Conservation (phyloP, 2,888 invertebrate genomes). For the Epicampocera succincta region DNA sequence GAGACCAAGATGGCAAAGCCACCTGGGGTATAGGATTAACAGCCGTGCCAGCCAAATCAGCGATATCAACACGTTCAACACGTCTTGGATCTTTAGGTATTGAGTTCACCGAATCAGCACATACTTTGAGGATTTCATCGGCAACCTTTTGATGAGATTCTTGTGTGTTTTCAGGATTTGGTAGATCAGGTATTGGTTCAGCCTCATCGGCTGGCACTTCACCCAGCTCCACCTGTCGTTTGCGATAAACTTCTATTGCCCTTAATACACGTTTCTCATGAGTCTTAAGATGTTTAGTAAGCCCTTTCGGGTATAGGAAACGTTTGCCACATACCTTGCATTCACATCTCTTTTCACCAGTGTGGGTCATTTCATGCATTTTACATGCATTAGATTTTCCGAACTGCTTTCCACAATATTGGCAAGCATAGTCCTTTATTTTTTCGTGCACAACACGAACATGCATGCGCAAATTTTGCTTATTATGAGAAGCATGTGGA, state of each 20-base stretch:
- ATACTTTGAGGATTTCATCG: slow-evolving; percentile 77
- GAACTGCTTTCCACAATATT: slow-evolving; percentile 78
- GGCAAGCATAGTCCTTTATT: slow-evolving; percentile 78
- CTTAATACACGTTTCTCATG: slow-evolving; percentile 78
- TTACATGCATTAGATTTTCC: slow-evolving; percentile 79
- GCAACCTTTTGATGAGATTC: slow-evolving; percentile 75
- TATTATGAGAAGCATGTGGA: slow-evolving; percentile 78
- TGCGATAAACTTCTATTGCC: slow-evolving; percentile 78
- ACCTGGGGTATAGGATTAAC: slow-evolving; percentile 79
- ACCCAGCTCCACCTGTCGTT: slow-evolving; percentile 76
- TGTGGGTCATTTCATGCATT: slow-evolving; percentile 78
- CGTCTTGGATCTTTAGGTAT: slow-evolving; percentile 78
- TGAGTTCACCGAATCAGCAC: slow-evolving; percentile 76
- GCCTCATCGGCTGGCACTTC: slow-evolving; percentile 70
- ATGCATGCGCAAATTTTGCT: slow-evolving; percentile 78
- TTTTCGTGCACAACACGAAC: slow-evolving; percentile 79
- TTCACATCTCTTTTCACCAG: slow-evolving; percentile 78
- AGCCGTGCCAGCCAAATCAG: slow-evolving; percentile 77
- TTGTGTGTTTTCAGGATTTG: slow-evolving; percentile 69
- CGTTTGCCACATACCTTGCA: slow-evolving; percentile 78
- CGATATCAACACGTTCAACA: slow-evolving; percentile 78
- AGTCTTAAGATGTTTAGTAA: slow-evolving; percentile 78
- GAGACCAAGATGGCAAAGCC: slow-evolving; percentile 79
- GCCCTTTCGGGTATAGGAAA: slow-evolving; percentile 78
- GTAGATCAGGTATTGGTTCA: slow-evolving; percentile 67